Evolutionary conservation across 92 coral and sea anemone species (phyloP), one percentile per base, ranked within the genome.

Genomic region (Epizoanthus rinbou): DNA sequence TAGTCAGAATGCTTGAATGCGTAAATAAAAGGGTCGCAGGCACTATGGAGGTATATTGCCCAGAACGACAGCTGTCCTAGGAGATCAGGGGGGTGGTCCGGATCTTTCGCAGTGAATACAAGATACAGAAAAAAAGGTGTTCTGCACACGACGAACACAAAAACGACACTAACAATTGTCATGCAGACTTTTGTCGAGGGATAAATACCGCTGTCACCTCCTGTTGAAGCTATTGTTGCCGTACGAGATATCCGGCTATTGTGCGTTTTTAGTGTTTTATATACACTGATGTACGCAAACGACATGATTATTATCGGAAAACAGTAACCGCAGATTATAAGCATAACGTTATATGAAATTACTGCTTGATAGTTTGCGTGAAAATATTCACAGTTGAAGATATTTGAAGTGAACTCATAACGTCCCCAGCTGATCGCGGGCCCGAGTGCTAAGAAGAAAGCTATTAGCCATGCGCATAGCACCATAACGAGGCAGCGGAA

Each of bases 361-460:
- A 91, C 91, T 16, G 95, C 91, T 8, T 73, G 80, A 56, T 84
- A 82, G 66, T 84, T 95, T 2, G 98, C 73, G 86, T 95, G 94
- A 69, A 80, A 90, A 24, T 80, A 92, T 31, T 93, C 95, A 87
- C 98, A 95, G 91, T 91, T 92, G 84, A 93, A 95, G 19, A 95
- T 93, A 64, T 92, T 90, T 18, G 97, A 94, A 1, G 98, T 91
- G 73, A 93, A 93, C 56, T 95, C 98, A 64, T 95, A 95, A 39
- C 98, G 98, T 19, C 98, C 98, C 98, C 98, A 95, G 70, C 85
- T 91, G 81, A 91, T 74, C 80, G 90, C 86, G 86, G 98, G 98
- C 39, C 98, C 98, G 4, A 85, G 75, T 9, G 98, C 98, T 39
- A 95, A 69, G 74, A 95, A 87, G 24, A 93, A 73, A 53, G 98